Percentiles rank a stretch among this genome's conserved stretches.
phyloP scores from a whole-genome alignment of 2,888 invertebrate genomes.

The Saturnia pavonia region DNA sequence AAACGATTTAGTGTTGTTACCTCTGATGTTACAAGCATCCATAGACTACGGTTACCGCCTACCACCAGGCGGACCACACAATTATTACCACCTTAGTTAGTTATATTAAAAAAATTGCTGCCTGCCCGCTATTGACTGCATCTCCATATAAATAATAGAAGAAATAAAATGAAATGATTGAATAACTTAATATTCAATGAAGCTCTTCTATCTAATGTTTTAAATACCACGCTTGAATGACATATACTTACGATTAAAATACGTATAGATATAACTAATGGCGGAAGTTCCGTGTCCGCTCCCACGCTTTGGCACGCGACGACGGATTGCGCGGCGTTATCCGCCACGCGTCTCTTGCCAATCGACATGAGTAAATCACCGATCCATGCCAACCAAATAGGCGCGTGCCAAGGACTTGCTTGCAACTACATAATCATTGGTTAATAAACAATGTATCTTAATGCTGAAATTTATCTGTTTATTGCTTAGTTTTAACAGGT shows the following conservation, averaged over 20 bases:
- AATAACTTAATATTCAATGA: neutral
- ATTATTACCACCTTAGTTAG: no score
- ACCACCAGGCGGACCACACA: no score
- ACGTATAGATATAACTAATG: slow-evolving; percentile 42
- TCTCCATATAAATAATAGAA: no score
- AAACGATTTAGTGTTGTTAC: no score
- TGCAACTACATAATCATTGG: neutral
- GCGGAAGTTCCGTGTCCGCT: slow-evolving; percentile 67
- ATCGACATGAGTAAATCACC: slow-evolving; percentile 24
- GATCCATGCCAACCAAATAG: slow-evolving; percentile 11
- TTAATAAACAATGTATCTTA: neutral
- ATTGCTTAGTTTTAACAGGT: neutral
- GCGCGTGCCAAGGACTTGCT: slow-evolving; percentile 10
- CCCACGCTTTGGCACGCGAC: slow-evolving; percentile 74
- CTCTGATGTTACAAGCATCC: no score
- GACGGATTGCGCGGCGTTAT: slow-evolving; percentile 31
- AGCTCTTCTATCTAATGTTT: neutral
- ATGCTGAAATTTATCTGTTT: neutral
- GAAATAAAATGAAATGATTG: no score
- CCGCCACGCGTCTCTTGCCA: slow-evolving; percentile 27
- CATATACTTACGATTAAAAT: neutral
- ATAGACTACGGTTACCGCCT: no score
- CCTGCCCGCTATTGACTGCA: no score
- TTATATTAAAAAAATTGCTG: no score
- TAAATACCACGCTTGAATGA: neutral